These are phyloP conservation scores for Norana najaformis DNA, from an alignment of 2,888 invertebrate genomes.

Conservation along the genomic window DNA sequence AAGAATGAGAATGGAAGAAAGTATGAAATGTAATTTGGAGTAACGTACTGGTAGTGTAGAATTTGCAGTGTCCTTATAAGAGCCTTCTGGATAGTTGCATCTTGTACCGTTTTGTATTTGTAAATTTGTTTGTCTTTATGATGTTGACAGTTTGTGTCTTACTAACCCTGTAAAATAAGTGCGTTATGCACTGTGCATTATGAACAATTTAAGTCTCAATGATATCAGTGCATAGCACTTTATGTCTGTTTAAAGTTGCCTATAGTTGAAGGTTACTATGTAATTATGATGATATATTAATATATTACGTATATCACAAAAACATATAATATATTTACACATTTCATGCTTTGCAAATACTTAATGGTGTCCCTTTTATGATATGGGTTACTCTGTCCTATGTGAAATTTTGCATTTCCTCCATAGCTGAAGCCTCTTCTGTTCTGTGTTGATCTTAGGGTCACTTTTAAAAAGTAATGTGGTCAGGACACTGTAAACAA, in stretches of 20 bases:
- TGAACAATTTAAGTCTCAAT: background rate
- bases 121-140: background rate
- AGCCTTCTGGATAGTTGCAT: too few species aligned
- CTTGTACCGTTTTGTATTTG: too few species aligned
- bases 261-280: too few species aligned
- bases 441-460: background rate
- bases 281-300: background rate
- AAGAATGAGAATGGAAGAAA: background rate
- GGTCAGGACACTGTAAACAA: background rate
- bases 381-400: background rate
- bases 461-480: background rate
- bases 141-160: background rate
- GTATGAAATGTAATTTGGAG: background rate
- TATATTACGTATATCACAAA: background rate
- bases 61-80: background rate
- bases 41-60: background rate
- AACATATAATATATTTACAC: background rate
- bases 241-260: background rate
- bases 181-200: too few species aligned
- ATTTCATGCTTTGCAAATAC: background rate
- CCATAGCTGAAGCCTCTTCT: background rate
- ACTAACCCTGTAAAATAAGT: background rate
- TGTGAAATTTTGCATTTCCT: background rate
- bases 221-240: background rate
- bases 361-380: background rate